Evolutionary conservation across 2,797 vertebrate genomes (phyloP).

Genomic region (Anguilla megastoma): DNA sequence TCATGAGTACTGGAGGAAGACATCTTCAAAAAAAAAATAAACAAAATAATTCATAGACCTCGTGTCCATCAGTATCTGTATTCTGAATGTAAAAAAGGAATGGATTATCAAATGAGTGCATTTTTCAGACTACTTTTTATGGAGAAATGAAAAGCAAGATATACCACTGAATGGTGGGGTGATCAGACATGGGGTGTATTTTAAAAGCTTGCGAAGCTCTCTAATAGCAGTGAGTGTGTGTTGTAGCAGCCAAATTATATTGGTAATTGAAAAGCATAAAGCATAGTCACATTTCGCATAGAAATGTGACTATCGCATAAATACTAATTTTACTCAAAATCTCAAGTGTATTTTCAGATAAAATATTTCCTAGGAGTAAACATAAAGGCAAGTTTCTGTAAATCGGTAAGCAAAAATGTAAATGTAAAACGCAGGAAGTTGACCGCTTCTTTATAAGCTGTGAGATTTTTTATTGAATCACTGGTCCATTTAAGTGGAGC

Average conservation of each 20-base stretch:
- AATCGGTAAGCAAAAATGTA: not conserved
- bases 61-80: constrained; percentile 15
- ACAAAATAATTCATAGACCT: constrained; percentile 51
- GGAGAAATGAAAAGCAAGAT: not conserved
- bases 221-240: not conserved
- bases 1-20: constrained; percentile 65
- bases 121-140: constrained; percentile 29
- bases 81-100: not conserved
- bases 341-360: too few species aligned
- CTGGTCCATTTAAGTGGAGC: too few species aligned
- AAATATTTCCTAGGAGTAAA: too few species aligned
- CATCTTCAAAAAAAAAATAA: constrained; percentile 68
- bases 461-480: not conserved
- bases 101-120: not conserved
- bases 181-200: not conserved
- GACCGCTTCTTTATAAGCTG: not conserved
- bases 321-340: too few species aligned
- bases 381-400: too few species aligned
- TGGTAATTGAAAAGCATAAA: too few species aligned
- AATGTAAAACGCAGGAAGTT: not conserved
- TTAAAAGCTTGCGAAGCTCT: not conserved
- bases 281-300: too few species aligned
- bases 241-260: too few species aligned
- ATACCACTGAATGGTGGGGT: not conserved
- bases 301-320: too few species aligned